A percentile compares a stretch with the other conserved stretches of the same genome.
Conservation (phyloP, 2,888 invertebrate genomes). For the Pachydiplax longipennis region DNA sequence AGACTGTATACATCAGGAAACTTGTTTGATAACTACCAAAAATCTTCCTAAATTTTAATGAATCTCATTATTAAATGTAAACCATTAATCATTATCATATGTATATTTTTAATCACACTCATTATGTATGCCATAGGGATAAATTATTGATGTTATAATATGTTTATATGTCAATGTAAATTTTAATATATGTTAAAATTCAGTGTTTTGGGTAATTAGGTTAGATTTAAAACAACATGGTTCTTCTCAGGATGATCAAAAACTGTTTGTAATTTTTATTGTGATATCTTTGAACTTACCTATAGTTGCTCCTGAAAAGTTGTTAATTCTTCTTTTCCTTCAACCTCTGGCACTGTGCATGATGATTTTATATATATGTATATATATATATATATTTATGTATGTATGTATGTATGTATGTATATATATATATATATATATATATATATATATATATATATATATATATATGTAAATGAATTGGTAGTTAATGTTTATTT, state of each 20-base stretch:
- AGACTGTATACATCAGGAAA: not conserved
- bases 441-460: not conserved
- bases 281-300: too few relatives aligned
- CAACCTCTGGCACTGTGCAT: too few relatives aligned
- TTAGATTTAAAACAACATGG: too few relatives aligned
- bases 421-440: not conserved
- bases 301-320: too few relatives aligned
- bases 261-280: too few relatives aligned
- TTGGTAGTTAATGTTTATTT: not conserved
- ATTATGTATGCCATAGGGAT: not conserved
- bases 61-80: slow-evolving; percentile 7
- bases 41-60: slow-evolving; percentile 10
- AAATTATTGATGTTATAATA: not conserved
- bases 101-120: not conserved
- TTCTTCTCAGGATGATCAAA: too few relatives aligned
- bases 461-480: not conserved
- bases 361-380: too few relatives aligned
- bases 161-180: not conserved
- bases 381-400: not conserved
- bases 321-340: too few relatives aligned
- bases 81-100: not conserved
- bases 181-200: not conserved
- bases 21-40: not conserved
- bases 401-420: too few relatives aligned
- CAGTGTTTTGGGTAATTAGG: too few relatives aligned